Evolutionary conservation across 2,113 vertebrate species (phyloP).

Genomic region (Pangasianodon gigas): DNA sequence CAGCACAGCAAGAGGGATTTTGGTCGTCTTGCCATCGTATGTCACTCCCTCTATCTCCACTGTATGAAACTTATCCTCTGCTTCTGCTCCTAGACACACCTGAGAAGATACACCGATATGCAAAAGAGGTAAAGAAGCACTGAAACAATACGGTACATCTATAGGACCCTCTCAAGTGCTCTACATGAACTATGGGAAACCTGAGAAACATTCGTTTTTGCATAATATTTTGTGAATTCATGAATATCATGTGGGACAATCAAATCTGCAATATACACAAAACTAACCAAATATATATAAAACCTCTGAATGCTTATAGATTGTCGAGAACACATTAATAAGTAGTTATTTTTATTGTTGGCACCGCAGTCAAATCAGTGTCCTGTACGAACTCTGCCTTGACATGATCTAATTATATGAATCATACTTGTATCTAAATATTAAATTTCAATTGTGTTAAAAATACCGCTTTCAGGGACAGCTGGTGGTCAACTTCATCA

Average conservation of each 20-base stretch:
- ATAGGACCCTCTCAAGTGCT: not conserved
- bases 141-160: not conserved
- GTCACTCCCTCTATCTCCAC: slow-evolving; percentile 78
- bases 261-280: not conserved
- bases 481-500: slow-evolving; percentile 77
- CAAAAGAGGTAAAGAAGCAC: not conserved
- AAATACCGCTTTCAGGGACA: slow-evolving; percentile 75
- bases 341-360: not conserved
- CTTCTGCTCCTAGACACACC: slow-evolving; percentile 78
- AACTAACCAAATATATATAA: not conserved
- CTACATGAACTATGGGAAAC: not conserved
- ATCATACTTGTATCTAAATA: not conserved
- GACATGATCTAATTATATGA: not conserved
- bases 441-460: not conserved
- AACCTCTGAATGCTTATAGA: not conserved
- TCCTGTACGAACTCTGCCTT: not conserved
- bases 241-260: not conserved
- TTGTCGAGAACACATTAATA: not conserved
- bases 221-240: not conserved
- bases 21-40: slow-evolving; percentile 72
- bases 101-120: slow-evolving; percentile 55
- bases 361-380: not conserved
- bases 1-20: slow-evolving; percentile 73
- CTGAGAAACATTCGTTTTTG: not conserved
- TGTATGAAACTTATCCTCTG: slow-evolving; percentile 75